Conservation (phyloP, 2,888 invertebrate genomes). For the Zonitis immaculata region DNA sequence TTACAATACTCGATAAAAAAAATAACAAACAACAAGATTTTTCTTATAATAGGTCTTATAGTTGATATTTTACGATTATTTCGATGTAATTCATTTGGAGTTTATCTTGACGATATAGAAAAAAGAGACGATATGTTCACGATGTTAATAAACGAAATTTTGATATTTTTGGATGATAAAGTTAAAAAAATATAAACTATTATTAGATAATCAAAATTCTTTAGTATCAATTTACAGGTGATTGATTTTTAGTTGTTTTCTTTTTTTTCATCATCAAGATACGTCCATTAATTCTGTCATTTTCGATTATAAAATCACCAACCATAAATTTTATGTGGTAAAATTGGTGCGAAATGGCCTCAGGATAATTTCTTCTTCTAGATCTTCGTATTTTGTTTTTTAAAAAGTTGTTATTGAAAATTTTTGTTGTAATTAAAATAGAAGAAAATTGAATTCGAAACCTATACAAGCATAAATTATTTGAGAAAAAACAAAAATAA, state of each 20-base stretch:
- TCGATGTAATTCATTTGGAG: conserved; percentile 16
- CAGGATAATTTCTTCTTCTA: not conserved
- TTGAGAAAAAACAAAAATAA: conserved; percentile 10
- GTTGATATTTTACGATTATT: conserved; percentile 19
- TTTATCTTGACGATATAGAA: conserved; percentile 16
- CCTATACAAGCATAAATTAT: conserved; percentile 14
- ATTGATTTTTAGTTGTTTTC: too few relatives aligned
- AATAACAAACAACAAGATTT: conserved; percentile 4
- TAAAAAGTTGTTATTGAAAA: not conserved
- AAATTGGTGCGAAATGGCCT: not conserved
- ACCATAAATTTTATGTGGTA: too few relatives aligned
- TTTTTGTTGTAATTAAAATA: conserved; percentile 12
- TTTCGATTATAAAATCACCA: too few relatives aligned
- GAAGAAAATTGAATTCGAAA: conserved; percentile 16
- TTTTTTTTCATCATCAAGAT: too few relatives aligned
- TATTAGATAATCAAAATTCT: conserved; percentile 21
- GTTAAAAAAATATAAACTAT: conserved; percentile 18
- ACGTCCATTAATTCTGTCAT: too few relatives aligned
- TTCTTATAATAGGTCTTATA: conserved; percentile 2
- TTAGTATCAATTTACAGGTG: conserved; percentile 19
- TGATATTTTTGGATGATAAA: conserved; percentile 15
- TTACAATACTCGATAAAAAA: not conserved
- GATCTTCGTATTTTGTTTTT: not conserved
- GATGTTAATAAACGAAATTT: conserved; percentile 20
- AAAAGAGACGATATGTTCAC: conserved; percentile 14